Evolutionary conservation across 2,113 vertebrate species (phyloP).

Genomic region (Pheucticus melanocephalus): DNA sequence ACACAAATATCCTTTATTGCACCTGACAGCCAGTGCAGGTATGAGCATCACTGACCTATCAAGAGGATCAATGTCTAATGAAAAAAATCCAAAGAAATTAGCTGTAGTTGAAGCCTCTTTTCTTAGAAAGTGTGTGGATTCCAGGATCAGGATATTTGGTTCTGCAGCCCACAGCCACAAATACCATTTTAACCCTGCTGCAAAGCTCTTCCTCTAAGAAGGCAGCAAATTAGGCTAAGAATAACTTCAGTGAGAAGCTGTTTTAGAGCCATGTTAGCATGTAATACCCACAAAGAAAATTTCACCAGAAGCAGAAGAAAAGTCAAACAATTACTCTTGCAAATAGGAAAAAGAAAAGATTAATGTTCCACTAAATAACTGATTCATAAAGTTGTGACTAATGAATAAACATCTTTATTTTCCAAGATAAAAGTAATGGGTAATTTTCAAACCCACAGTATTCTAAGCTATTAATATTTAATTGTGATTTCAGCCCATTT

Average conservation of each 20-base stretch:
- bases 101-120: not conserved
- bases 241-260: not conserved
- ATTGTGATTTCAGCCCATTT: slow-evolving; percentile 6
- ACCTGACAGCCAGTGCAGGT: not conserved
- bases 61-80: not conserved
- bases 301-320: not conserved
- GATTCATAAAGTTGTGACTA: slow-evolving; percentile 17
- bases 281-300: not conserved
- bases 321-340: not conserved
- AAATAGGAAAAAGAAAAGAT: not conserved
- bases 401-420: slow-evolving; percentile 34
- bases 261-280: not conserved
- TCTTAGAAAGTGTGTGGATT: not conserved
- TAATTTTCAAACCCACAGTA: not conserved
- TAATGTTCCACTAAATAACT: slow-evolving; percentile 9
- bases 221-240: not conserved
- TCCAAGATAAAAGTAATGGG: slow-evolving; percentile 10
- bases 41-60: not conserved
- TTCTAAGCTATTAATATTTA: slow-evolving; percentile 23
- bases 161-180: not conserved
- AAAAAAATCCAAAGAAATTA: not conserved
- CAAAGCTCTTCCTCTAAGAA: not conserved
- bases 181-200: not conserved
- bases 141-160: not conserved
- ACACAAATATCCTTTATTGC: not conserved